These are phyloP conservation scores for Hyperoplus immaculatus DNA, from an alignment of 2,797 vertebrate species.

Conservation along the genomic window DNA sequence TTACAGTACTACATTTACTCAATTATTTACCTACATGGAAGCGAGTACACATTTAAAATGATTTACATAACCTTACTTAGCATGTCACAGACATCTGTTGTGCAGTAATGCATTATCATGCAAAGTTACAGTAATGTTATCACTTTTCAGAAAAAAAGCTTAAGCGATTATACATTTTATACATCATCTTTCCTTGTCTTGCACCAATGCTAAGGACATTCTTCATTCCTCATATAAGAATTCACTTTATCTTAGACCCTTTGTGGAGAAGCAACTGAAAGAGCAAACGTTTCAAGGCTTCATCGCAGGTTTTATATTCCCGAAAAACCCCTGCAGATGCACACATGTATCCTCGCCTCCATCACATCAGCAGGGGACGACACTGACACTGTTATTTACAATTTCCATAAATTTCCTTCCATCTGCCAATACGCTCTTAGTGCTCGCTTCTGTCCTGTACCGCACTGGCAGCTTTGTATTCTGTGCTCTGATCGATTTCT, in stretches of 20 bases:
- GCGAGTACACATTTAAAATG: not conserved
- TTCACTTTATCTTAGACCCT: not conserved
- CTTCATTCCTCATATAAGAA: not conserved
- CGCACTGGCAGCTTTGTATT: conserved; percentile 52
- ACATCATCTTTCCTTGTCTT: no score
- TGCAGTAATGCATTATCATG: no score
- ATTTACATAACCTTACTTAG: not conserved
- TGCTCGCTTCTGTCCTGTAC: conserved; percentile 11
- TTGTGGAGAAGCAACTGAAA: conserved; percentile 20
- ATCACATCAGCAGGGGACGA: conserved; percentile 20
- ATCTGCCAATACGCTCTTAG: conserved; percentile 1
- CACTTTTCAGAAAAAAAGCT: not conserved
- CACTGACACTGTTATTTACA: conserved; percentile 36
- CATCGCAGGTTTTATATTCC: not conserved
- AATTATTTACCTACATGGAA: not conserved
- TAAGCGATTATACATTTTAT: not conserved
- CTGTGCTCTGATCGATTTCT: conserved; percentile 61
- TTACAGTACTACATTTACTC: conserved; percentile 14
- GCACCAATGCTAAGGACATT: no score
- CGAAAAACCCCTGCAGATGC: conserved; percentile 2
- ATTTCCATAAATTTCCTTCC: conserved; percentile 23
- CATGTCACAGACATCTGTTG: not conserved
- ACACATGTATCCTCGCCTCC: not conserved
- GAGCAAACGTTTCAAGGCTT: not conserved
- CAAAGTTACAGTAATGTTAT: not conserved